These are phyloP conservation scores for Anarrhichthys ocellatus DNA, from an alignment of 2,113 vertebrate genomes.

Conservation along the genomic window DNA sequence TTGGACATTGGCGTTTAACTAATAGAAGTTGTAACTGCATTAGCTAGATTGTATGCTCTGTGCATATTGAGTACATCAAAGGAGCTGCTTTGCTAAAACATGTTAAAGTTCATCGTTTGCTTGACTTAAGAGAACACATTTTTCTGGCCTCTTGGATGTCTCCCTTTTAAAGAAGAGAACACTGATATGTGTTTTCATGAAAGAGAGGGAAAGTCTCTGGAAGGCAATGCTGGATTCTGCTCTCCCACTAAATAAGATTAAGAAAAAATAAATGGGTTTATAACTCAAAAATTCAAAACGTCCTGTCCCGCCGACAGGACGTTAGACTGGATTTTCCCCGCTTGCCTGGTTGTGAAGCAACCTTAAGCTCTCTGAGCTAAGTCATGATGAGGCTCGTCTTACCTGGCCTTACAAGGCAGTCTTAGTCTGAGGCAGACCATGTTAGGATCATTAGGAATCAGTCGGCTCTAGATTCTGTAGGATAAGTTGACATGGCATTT, in stretches of 20 bases:
- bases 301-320: constrained; percentile 36
- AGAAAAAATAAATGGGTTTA: constrained; percentile 25
- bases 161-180: constrained; percentile 12
- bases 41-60: not conserved
- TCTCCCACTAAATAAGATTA: constrained; percentile 38
- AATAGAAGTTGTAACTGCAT: not conserved
- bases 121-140: constrained; percentile 7
- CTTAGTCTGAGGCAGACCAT: constrained; percentile 43
- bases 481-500: constrained; percentile 33
- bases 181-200: constrained; percentile 16
- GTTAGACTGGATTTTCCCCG: constrained; percentile 47
- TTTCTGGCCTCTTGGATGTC: constrained; percentile 16
- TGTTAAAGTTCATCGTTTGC: constrained; percentile 7
- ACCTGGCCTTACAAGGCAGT: constrained; percentile 65
- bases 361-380: constrained; percentile 21
- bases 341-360: constrained; percentile 36
- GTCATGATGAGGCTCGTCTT: constrained; percentile 21
- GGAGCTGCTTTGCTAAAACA: not conserved
- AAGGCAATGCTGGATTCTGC: not conserved
- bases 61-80: not conserved
- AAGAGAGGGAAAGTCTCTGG: constrained; percentile 2
- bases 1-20: not conserved
- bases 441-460: constrained; percentile 41
- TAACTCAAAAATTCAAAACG: constrained; percentile 49
- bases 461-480: constrained; percentile 26